phyloP scores from a whole-genome alignment of 2,113 vertebrate species.

The Gallinago paraguaiae region DNA sequence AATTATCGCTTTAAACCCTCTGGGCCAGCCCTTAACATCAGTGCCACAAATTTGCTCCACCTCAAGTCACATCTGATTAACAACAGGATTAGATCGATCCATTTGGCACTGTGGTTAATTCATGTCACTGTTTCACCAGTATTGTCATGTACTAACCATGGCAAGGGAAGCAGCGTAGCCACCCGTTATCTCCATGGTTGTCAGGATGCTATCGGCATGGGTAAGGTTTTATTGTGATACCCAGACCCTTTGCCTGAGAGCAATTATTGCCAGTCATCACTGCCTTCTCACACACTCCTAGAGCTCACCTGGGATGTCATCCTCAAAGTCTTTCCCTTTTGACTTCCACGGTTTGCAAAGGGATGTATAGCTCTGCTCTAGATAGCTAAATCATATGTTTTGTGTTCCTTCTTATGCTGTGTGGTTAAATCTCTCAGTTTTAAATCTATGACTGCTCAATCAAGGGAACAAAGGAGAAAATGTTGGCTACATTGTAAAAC shows the following conservation, averaged over 20 bases:
- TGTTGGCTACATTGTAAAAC: constrained; percentile 50
- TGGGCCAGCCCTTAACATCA: neutral
- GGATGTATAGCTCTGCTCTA: neutral
- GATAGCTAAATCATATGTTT: neutral
- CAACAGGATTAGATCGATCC: accelerated
- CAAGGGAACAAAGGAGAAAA: constrained; percentile 40
- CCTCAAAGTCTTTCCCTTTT: neutral
- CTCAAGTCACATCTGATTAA: neutral
- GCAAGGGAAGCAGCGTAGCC: neutral
- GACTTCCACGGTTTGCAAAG: neutral
- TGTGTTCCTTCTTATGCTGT: neutral
- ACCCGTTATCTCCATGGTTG: accelerated
- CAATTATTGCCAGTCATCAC: accelerated
- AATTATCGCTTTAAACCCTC: neutral
- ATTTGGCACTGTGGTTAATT: neutral
- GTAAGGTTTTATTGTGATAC: neutral
- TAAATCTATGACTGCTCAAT: constrained; percentile 45
- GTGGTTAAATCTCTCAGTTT: constrained; percentile 4
- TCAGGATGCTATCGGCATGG: neutral
- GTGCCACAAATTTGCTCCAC: neutral
- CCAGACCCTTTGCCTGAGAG: neutral
- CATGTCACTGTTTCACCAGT: neutral
- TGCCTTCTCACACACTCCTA: neutral
- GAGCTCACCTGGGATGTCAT: neutral
- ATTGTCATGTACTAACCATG: accelerated